Evolutionary conservation across 92 coral and sea anemone genomes (phyloP).

Genomic region (Epizoanthus scotinus): DNA sequence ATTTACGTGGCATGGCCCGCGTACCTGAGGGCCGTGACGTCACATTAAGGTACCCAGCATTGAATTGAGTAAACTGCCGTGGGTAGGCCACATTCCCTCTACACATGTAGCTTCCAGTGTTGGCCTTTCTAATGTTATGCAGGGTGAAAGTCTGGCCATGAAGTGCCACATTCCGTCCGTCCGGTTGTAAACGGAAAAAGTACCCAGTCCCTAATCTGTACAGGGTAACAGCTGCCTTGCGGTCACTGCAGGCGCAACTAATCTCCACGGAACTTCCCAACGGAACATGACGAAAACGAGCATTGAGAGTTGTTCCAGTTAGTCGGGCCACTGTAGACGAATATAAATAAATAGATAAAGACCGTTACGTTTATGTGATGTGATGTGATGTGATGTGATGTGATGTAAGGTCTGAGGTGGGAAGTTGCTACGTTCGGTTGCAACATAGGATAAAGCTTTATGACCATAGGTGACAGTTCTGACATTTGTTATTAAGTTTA

Average conservation of each 20-base stretch:
- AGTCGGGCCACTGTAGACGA: background rate
- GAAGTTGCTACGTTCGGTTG: no score
- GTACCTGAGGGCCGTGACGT: constrained; percentile 4
- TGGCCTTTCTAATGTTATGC: background rate
- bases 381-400: no score
- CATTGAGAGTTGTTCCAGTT: constrained; percentile 20
- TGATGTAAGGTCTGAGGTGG: no score
- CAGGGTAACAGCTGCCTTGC: constrained; percentile 1
- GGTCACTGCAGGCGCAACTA: constrained; percentile 6
- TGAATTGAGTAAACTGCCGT: background rate
- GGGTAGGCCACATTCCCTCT: background rate
- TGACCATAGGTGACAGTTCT: no score
- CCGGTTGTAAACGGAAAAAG: background rate
- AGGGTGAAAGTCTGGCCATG: constrained; percentile 31
- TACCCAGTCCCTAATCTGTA: background rate
- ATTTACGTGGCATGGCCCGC: background rate
- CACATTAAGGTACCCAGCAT: constrained; percentile 1
- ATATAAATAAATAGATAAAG: no score
- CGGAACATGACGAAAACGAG: constrained; percentile 1
- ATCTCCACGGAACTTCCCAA: constrained; percentile 25
- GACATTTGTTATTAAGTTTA: no score
- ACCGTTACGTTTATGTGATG: no score
- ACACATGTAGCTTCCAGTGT: background rate
- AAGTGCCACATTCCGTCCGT: constrained; percentile 3
- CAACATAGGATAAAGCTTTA: no score